Evolutionary conservation across 2,888 invertebrate species (phyloP), one percentile per base, ranked within the genome.

Genomic region (Syrphus vitripennis): DNA sequence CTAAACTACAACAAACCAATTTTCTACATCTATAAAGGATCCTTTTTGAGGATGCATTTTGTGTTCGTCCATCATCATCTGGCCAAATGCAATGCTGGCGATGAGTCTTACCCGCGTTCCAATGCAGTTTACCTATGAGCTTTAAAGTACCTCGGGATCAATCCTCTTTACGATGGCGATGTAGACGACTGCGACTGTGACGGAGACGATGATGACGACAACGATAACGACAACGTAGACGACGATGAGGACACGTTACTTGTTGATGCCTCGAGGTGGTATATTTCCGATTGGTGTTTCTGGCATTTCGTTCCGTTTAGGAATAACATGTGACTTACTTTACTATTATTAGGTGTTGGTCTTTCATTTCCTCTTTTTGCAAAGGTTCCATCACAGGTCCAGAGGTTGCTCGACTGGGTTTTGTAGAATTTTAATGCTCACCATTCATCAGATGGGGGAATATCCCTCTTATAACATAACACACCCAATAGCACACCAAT

Each of bases 261-360:
- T 84, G 84, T 81, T 76, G 84, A 84, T 65, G 29, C 37, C 84
- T 40, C 31, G 24, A 75, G 71, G 76, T 67, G 59, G 31, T 61
- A 48, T 40, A 48, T 40, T 79, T 79, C 79, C 79, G 71, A 65
- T 67, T 82, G 69, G 34, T 70, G 86, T 78, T 82, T 77, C 77
- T 78, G 74, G 74, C 57, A 70, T 74, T 72, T 72, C 37, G 72
- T 72, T 53, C 61, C 77, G 65, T 42, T 61, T 59, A 72, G 59
- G 72, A 76, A 81, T 71, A 86, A 86, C 86, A 86, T 86, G 81
- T 78, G 82, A 86, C 81, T 82, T 86, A 86, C 86, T 86, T 86
- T 65, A 55, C 74, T 57, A 70, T 81, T 82, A 86, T 86, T 78
- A 86, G 81, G 81, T 81, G 86, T 86, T 86, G 77, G 86, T 74